A percentile compares a stretch with the other conserved stretches of the same genome.
phyloP scores from a whole-genome alignment of 92 coral and sea anemone species.

The Parazoanthus atlanticus region DNA sequence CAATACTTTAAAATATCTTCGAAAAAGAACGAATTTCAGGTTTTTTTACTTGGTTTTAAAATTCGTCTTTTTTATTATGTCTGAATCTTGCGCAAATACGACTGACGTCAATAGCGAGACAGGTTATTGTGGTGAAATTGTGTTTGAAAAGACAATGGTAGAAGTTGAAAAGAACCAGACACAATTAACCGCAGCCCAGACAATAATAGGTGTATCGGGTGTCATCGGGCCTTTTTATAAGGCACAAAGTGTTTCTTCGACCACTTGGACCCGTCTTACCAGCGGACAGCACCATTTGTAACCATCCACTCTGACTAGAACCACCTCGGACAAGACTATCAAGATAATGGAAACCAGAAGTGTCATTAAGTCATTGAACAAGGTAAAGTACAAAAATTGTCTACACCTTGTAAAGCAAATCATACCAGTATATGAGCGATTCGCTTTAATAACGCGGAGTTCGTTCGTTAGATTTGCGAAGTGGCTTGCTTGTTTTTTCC shows the following conservation, averaged over 20 bases:
- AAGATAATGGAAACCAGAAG: conserved; percentile 1
- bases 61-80: no score
- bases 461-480: no score
- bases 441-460: no score
- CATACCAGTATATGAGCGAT: not conserved
- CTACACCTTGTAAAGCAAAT: not conserved
- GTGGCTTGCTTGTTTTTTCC: no score
- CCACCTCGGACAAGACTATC: not conserved
- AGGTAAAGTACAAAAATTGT: not conserved
- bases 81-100: no score
- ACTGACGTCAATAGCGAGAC: no score
- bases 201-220: not conserved
- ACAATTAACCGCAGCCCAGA: not conserved
- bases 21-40: no score
- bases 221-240: not conserved
- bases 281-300: not conserved
- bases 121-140: no score
- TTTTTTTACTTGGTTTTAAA: no score
- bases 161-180: not conserved
- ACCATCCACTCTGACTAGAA: not conserved
- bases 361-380: not conserved
- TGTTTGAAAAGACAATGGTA: no score
- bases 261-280: not conserved
- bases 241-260: not conserved
- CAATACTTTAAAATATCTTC: no score